Evolutionary conservation across 1,140 invertebrate species (phyloP).

Genomic region (Drosophila navojoa): DNA sequence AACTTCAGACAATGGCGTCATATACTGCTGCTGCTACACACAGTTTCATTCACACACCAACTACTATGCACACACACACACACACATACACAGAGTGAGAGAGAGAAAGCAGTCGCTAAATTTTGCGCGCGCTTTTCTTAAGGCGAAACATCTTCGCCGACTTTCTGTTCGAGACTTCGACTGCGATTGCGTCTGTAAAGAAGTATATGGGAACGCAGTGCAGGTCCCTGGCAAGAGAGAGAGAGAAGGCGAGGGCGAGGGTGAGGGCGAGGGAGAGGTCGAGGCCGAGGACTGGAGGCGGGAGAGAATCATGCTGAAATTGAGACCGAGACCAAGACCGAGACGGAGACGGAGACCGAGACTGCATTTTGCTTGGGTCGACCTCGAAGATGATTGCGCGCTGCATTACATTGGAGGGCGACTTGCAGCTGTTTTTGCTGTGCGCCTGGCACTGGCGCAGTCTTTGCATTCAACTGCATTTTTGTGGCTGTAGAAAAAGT

Average conservation of each 20-base stretch:
- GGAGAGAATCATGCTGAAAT: not conserved
- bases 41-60: conserved; percentile 2
- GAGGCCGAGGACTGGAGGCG: not conserved
- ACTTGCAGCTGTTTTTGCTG: conserved; percentile 50
- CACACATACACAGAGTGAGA: conserved; percentile 9
- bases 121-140: conserved; percentile 75
- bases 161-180: conserved; percentile 33
- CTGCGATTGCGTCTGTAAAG: conserved; percentile 36
- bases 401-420: conserved; percentile 32
- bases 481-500: conserved; percentile 57
- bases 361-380: conserved; percentile 42
- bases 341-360: conserved; percentile 2
- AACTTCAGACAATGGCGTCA: conserved; percentile 64
- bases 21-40: not conserved
- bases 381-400: conserved; percentile 47
- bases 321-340: not conserved
- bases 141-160: conserved; percentile 67
- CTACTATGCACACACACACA: conserved; percentile 3
- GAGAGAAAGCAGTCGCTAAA: conserved; percentile 48
- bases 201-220: not conserved
- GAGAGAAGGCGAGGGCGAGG: too few relatives aligned
- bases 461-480: conserved; percentile 75
- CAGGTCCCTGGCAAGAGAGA: not conserved
- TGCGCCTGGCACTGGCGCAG: conserved; percentile 68
- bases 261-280: not conserved